A percentile compares a stretch with the other conserved stretches of the same genome.
Conservation (phyloP, 2,888 invertebrate genomes). For the Osedax fenrisi region DNA sequence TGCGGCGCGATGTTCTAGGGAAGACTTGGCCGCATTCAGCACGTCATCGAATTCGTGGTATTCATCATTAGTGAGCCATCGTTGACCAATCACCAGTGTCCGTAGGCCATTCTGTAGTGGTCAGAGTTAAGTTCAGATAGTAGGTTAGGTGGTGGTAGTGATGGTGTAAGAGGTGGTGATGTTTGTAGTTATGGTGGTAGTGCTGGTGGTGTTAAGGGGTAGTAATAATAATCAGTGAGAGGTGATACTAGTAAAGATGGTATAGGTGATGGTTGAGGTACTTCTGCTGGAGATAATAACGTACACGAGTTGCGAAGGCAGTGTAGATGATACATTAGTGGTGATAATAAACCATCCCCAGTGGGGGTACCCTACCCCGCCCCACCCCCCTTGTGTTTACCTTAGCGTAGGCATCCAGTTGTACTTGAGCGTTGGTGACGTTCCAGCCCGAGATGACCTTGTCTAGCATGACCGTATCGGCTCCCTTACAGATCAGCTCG, state of each 20-base stretch:
- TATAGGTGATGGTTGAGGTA: not conserved
- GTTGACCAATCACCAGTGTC: conserved; percentile 67
- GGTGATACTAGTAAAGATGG: not conserved
- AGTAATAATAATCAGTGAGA: not conserved
- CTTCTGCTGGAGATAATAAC: no score
- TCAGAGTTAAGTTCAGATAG: not conserved
- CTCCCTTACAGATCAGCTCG: conserved; percentile 69
- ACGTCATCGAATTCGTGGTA: conserved; percentile 54
- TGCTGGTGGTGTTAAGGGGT: not conserved
- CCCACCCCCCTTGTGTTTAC: no score
- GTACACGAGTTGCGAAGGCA: no score
- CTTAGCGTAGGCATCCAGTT: conserved; percentile 55
- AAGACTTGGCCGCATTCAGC: conserved; percentile 52
- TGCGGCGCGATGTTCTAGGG: conserved; percentile 51
- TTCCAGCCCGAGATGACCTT: conserved; percentile 52
- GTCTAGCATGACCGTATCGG: conserved; percentile 66
- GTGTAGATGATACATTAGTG: no score
- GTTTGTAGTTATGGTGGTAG: not conserved
- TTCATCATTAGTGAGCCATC: conserved; percentile 53
- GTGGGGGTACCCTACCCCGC: no score
- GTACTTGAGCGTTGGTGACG: conserved; percentile 44
- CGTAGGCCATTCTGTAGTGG: conserved; percentile 58
- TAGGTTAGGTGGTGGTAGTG: no score
- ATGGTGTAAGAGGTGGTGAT: not conserved
- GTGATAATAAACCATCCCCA: no score